Percentiles rank a stretch among this genome's conserved stretches.
These are phyloP conservation scores for Muscicapa striata DNA, from an alignment of 2,797 vertebrate species.

Conservation along the genomic window DNA sequence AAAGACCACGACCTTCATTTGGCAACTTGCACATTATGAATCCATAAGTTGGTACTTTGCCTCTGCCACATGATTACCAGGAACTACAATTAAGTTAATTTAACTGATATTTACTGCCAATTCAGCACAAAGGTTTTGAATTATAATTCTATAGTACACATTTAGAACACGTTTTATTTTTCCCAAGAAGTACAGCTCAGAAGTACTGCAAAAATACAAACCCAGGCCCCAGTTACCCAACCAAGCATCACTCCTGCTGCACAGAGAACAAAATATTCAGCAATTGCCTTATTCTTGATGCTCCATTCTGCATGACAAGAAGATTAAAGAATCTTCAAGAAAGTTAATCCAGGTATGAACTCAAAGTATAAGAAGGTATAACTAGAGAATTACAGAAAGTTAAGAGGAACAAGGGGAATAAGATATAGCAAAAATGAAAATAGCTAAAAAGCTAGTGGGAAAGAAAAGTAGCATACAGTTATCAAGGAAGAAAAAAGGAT, in stretches of 20 bases:
- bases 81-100: slow-evolving; percentile 18
- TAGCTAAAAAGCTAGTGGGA: background rate
- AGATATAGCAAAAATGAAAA: background rate
- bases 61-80: background rate
- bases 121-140: slow-evolving; percentile 9
- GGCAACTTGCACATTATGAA: background rate
- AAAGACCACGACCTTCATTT: slow-evolving; percentile 8
- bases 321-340: background rate
- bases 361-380: background rate
- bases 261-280: background rate
- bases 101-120: slow-evolving; percentile 6
- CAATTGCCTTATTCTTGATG: background rate
- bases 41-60: background rate
- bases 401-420: background rate
- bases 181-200: background rate
- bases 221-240: background rate
- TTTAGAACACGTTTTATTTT: background rate
- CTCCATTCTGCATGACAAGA: background rate
- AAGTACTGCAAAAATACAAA: background rate
- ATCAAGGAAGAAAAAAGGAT: background rate
- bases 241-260: background rate
- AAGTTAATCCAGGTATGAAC: background rate
- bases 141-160: background rate
- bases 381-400: background rate
- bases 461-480: background rate